Evolutionary conservation across 2,797 vertebrate species (phyloP), one percentile per base, ranked within the genome.

Genomic region (Characodon lateralis): DNA sequence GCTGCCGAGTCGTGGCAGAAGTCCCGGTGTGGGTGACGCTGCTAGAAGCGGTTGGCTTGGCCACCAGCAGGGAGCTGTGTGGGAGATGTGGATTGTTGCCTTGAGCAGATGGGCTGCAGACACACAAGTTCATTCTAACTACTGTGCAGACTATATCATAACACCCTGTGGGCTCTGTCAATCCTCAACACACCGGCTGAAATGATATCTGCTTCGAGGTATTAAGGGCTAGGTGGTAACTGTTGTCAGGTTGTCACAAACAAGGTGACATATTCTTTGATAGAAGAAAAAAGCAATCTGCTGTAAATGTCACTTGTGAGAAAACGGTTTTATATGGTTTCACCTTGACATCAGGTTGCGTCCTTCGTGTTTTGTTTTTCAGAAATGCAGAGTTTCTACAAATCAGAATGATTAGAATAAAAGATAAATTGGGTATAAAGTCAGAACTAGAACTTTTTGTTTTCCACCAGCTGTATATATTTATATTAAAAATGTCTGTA

Each of bases 181-280:
- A 7, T 79, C 78, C 63, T 55, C 43, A 65, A 59, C 46, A 73
- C 43, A 48, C n/a, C 18, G 14, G 61, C 28, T 13, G 28, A 73
- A 82, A 74, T 61, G 28, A 74, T n/a, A 22, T 61, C 28, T 2
- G 14, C 72, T 72, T 26, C n/a, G 43, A 68, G 68, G 72, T 61
- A 79, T 81, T 79, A 66, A 82, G 77, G 84, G 78, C 39, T 26
- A 72, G 56, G 51, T 63, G 70, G 24, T 53, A 70, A 61, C 65
- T 70, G 73, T 77, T 85, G 83, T 83, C 83, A 87, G 41, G 10
- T 56, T 83, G 83, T 86, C 81, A 83, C 79, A 87, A 72, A 76
- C 7, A 48, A 77, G 28, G 58, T 74, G 83, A 74, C 78, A 51
- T n/a, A 61, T 71, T 26, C 20, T 74, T n/a, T 77, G 79, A 86